These are phyloP conservation scores for Megaceryle torquata DNA, from an alignment of 2,113 vertebrate species.

Conservation along the genomic window DNA sequence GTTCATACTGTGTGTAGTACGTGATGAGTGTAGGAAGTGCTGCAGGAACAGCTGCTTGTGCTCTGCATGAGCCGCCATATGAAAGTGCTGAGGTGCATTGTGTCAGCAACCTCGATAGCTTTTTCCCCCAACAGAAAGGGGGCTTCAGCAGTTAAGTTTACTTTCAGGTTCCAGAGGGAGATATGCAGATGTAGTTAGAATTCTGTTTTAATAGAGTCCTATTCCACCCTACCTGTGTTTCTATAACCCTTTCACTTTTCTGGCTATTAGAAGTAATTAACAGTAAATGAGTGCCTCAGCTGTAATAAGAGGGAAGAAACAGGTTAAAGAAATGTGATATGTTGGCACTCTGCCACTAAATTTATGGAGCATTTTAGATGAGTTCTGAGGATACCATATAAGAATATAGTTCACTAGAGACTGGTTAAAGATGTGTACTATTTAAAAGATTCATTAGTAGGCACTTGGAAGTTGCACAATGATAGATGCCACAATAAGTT, in stretches of 20 bases:
- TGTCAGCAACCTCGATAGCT: not conserved
- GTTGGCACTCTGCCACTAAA: not conserved
- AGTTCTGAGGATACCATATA: not conserved
- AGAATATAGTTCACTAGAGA: constrained; percentile 38
- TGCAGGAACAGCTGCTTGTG: not conserved
- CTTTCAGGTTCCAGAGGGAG: not conserved
- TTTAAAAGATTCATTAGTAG: constrained; percentile 38
- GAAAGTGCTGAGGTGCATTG: not conserved
- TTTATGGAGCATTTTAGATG: constrained; percentile 23
- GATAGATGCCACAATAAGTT: not conserved
- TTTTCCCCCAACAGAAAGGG: not conserved
- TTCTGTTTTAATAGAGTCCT: not conserved
- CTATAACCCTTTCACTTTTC: not conserved
- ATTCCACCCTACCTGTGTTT: not conserved
- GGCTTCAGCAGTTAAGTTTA: not conserved
- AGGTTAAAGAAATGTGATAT: not conserved
- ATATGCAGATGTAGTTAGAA: not conserved
- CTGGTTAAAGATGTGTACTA: constrained; percentile 13
- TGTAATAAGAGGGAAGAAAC: not conserved
- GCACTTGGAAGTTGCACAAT: constrained; percentile 8
- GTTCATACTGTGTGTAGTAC: not conserved
- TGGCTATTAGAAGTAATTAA: not conserved
- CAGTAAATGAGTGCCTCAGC: not conserved
- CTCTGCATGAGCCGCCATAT: not conserved
- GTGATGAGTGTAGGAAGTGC: not conserved